Evolutionary conservation across 1,140 invertebrate species (phyloP), one percentile per base, ranked within the genome.

Genomic region (Aphelenchoides besseyi): DNA sequence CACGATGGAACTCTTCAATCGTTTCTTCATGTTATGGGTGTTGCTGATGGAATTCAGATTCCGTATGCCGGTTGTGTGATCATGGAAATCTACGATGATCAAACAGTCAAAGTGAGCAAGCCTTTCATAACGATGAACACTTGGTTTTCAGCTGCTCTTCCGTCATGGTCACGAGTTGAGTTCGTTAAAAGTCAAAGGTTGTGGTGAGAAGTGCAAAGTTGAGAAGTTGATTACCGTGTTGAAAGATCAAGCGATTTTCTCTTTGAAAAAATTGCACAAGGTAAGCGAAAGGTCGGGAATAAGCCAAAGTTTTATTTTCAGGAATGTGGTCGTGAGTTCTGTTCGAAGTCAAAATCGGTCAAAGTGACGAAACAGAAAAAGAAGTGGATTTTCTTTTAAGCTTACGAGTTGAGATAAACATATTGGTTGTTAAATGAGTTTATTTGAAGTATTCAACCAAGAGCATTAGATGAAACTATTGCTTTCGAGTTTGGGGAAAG

Each of bases 1-100:
- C 72, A 74, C 61, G 72, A 74, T n/a, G 69, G 70, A n/a, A 68
- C 57, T 0, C 33, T 74, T 2, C 36, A 61, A 3, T 74, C 72
- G 3, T 33, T 74, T 1, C 8, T 74, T 37, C 62, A 74, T 61
- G 53, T 53, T 9, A 28, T 74, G 12, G 66, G 61, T 12, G 33
- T 74, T 52, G 70, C 57, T 16, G 61, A 70, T 30, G 61, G 59
- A 16, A n/a, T 64, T 2, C 12, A 73, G 53, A 73, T 70, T 48
- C 72, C 72, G n/a, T 74, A 74, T 23, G 70, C 68, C 16, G 72
- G 54, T 16, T 74, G 72, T 68, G 28, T 74, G 2, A 48, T 74
- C 59, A 57, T 71, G 59, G 72, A 74, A 71, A 33, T 71, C 29
- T 48, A 53, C 1, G 36, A 30, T n/a, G 63, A 63, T 16, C 63